Conservation (phyloP, 2,797 vertebrate genomes). For the Hemitrygon akajei region DNA sequence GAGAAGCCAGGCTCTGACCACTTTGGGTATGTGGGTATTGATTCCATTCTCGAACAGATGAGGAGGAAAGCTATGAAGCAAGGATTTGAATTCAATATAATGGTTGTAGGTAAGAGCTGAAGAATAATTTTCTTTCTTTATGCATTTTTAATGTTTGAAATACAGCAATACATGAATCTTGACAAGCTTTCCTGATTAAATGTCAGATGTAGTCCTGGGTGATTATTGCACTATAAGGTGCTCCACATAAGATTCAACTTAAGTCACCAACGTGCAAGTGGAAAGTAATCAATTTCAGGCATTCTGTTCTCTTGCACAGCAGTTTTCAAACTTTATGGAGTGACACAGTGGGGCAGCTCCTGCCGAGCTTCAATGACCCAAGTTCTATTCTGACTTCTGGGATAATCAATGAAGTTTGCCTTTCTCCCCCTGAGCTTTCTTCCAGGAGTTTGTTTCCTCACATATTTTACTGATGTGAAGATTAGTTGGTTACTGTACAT, state of each 20-base stretch:
- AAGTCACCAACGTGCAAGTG: neutral
- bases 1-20: slow-evolving; percentile 67
- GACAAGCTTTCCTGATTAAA: neutral
- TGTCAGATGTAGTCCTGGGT: neutral
- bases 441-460: too few species aligned
- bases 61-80: slow-evolving; percentile 97
- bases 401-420: too few species aligned
- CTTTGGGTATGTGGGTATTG: slow-evolving; percentile 90
- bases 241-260: neutral
- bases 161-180: neutral
- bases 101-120: slow-evolving; percentile 84
- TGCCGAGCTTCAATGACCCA: too few species aligned
- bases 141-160: neutral
- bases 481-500: too few species aligned
- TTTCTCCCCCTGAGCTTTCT: too few species aligned
- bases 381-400: too few species aligned
- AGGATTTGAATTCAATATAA: slow-evolving; percentile 95
- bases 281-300: neutral
- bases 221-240: neutral
- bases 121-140: neutral
- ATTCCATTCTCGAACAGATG: slow-evolving; percentile 88
- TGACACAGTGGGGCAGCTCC: too few species aligned
- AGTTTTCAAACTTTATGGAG: neutral
- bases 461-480: too few species aligned
- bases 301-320: neutral